Percentiles rank a stretch among this genome's conserved stretches.
Conservation (phyloP, 1,140 invertebrate genomes). For the Hycleus cichorii region DNA sequence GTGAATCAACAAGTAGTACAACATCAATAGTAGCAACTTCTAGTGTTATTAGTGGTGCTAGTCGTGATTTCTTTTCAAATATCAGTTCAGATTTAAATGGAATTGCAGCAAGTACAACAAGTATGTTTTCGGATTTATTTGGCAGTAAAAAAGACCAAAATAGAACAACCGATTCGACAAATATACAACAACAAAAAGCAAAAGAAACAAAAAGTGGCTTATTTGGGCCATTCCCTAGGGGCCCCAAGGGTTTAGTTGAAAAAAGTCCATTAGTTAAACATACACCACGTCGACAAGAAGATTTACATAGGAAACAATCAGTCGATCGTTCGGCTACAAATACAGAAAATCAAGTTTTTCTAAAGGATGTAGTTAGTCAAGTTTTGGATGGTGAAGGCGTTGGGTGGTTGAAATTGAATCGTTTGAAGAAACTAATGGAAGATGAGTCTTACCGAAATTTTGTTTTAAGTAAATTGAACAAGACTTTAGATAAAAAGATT, state of each 20-base stretch:
- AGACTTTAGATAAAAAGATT: slow-evolving; percentile 87
- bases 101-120: slow-evolving; percentile 80
- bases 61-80: slow-evolving; percentile 81
- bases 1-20: slow-evolving; percentile 39
- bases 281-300: slow-evolving; percentile 56
- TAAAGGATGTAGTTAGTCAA: slow-evolving; percentile 83
- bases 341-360: slow-evolving; percentile 78
- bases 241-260: slow-evolving; percentile 78
- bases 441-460: slow-evolving; percentile 97
- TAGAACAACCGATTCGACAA: slow-evolving; percentile 19
- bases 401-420: slow-evolving; percentile 91
- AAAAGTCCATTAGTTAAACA: slow-evolving; percentile 87
- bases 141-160: slow-evolving; percentile 43
- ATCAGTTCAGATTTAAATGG: slow-evolving; percentile 85
- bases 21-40: slow-evolving; percentile 44
- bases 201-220: slow-evolving; percentile 43
- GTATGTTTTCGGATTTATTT: slow-evolving; percentile 87
- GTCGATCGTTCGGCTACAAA: slow-evolving; percentile 65
- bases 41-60: slow-evolving; percentile 44
- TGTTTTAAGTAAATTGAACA: slow-evolving; percentile 90
- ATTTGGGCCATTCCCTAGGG: slow-evolving; percentile 70
- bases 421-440: slow-evolving; percentile 95
- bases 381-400: slow-evolving; percentile 94
- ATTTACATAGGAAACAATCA: slow-evolving; percentile 55
- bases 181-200: slow-evolving; percentile 45